A percentile compares a stretch with the other conserved stretches of the same genome.
These are phyloP conservation scores for Apistogramma diplotaenia DNA, from an alignment of 2,113 vertebrate genomes.

Conservation along the genomic window DNA sequence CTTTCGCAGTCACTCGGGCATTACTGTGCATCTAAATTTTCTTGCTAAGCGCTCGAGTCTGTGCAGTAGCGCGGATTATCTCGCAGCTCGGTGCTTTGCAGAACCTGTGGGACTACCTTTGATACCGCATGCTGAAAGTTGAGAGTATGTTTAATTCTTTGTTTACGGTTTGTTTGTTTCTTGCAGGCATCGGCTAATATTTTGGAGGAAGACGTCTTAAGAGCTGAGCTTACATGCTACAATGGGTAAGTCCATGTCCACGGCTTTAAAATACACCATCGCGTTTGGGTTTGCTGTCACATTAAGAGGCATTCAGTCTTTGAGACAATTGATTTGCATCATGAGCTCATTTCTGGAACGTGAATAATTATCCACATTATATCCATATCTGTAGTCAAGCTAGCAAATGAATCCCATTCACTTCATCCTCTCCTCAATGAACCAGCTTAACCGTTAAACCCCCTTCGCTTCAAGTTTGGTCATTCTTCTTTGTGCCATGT, in stretches of 20 bases:
- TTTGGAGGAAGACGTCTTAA: neutral
- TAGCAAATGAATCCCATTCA: neutral
- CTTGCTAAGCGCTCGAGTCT: neutral
- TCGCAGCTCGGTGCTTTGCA: neutral
- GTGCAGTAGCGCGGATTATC: constrained; percentile 1
- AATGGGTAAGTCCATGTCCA: neutral
- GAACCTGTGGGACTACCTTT: neutral
- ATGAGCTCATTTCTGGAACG: neutral
- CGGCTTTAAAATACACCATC: neutral
- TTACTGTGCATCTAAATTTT: constrained; percentile 16
- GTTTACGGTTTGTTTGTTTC: constrained; percentile 10
- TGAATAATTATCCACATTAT: accelerated
- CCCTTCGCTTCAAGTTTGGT: neutral
- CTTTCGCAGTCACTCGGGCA: neutral
- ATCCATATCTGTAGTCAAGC: neutral
- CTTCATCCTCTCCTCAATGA: neutral
- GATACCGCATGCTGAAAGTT: neutral
- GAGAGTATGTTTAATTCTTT: neutral
- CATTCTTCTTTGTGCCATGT: neutral
- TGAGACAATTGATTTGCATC: neutral
- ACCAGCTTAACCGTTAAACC: accelerated
- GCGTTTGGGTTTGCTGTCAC: neutral
- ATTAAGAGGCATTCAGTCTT: neutral
- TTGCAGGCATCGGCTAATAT: constrained; percentile 7
- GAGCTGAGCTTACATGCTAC: neutral